Conservation (phyloP, 1,140 invertebrate genomes). For the Hylyphantes graminicola region DNA sequence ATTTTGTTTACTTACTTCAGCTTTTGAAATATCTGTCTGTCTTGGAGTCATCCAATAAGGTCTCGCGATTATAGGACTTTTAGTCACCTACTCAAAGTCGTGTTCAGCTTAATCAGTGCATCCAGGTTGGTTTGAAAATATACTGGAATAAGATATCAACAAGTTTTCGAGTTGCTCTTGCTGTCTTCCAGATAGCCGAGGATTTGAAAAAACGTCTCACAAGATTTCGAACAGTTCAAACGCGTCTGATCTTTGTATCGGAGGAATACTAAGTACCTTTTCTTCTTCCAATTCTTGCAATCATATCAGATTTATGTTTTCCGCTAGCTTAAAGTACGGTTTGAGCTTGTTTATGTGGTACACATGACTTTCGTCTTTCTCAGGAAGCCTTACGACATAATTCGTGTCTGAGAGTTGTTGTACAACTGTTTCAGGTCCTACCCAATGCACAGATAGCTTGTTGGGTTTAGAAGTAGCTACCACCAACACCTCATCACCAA, state of each 20-base stretch:
- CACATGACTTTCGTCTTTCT: slow-evolving; percentile 13
- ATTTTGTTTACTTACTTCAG: slow-evolving; percentile 1
- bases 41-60: slow-evolving; percentile 3
- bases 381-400: slow-evolving; percentile 10
- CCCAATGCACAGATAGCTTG: slow-evolving; percentile 20
- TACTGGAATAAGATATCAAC: not conserved
- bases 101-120: slow-evolving; percentile 8
- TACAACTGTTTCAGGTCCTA: not conserved
- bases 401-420: slow-evolving; percentile 23
- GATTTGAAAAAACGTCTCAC: not conserved
- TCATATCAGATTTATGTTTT: not conserved
- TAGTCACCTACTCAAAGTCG: not conserved
- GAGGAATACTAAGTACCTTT: not conserved
- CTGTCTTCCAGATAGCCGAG: not conserved
- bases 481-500: slow-evolving; percentile 6
- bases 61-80: slow-evolving; percentile 2
- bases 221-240: not conserved
- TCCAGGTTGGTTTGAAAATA: not conserved
- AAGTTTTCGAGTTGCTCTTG: not conserved
- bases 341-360: slow-evolving; percentile 31
- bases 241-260: not conserved
- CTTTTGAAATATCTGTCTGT: slow-evolving; percentile 3
- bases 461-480: slow-evolving; percentile 1
- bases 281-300: not conserved
- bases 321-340: slow-evolving; percentile 7